Conservation (phyloP, 2,797 vertebrate species). For the Manis pentadactyla region DNA sequence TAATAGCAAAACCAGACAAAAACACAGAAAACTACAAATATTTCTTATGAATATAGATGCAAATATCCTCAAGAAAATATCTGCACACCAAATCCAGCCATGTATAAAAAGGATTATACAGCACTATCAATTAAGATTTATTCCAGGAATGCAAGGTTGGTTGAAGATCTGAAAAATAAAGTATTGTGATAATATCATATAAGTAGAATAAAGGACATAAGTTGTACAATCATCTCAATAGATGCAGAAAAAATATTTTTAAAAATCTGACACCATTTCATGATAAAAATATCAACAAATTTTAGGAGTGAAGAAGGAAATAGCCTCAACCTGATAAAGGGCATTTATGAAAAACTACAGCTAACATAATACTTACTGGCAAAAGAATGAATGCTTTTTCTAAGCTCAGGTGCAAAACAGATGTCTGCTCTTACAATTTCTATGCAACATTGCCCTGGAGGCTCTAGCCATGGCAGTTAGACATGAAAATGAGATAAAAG, state of each 20-base stretch:
- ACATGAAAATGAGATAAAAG: background rate
- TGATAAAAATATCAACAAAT: background rate
- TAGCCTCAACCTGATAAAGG: background rate
- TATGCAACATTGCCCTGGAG: background rate
- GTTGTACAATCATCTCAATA: background rate
- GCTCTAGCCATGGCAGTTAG: background rate
- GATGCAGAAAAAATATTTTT: background rate
- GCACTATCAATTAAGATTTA: background rate
- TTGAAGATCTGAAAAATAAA: constrained; percentile 14
- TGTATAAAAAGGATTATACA: background rate
- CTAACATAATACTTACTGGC: background rate
- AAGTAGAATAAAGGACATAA: background rate
- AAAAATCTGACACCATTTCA: background rate
- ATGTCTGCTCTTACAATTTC: background rate
- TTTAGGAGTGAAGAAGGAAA: background rate
- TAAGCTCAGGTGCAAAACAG: background rate
- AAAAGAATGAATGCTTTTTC: background rate
- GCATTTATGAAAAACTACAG: background rate
- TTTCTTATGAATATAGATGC: background rate
- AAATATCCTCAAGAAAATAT: constrained; percentile 1
- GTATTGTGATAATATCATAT: background rate
- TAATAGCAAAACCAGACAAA: background rate
- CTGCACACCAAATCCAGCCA: background rate
- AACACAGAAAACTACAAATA: background rate
- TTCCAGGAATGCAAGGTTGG: background rate